Evolutionary conservation across 2,888 invertebrate genomes (phyloP), one percentile per base, ranked within the genome.

Genomic region (Diplolepis rosae): DNA sequence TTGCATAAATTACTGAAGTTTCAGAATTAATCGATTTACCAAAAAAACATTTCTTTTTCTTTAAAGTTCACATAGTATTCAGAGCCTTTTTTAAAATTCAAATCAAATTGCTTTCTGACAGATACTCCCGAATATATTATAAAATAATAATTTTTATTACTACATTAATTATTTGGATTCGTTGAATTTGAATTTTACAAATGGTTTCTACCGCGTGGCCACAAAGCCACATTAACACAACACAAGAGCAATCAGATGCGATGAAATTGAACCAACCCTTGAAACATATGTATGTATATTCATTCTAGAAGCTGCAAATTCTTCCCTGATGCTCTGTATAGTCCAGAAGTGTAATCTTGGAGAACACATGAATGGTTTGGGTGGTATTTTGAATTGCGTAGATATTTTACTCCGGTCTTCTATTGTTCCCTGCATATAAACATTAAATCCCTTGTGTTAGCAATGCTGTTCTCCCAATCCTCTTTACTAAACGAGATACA

Each of bases 231-330:
- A 7, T 45, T 18, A 45, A 45, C 45, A 45, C 45, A 9, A 22
- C n/a, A 39, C 39, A 39, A 2, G 2, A n/a, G n/a, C 28, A 52
- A 52, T 28, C 27, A 24, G 6, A 27, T 27, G 30, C 45, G 1
- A 9, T 45, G 54, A 61, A 32, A 61, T n/a, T n/a, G 61, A 61
- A 61, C 18, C 9, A 24, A 35, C 39, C 24, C 22, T 39, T 6
- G 61, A 24, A 61, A 61, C 24, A n/a, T n/a, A n/a, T n/a, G n/a
- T n/a, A n/a, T n/a, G 39, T n/a, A 24, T 35, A 61, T 61, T 18
- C n/a, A n/a, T 35, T 61, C n/a, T 35, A 56, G n/a, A 18, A 39
- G 22, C 61, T 39, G 35, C 22, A 39, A 39, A 61, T 35, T 35
- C 61, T 61, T n/a, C 35, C 13, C 39, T 13, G 35, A 24, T 39